Base-by-base conservation (phyloP, 2,797 vertebrate genomes). In the Pipistrellus pygmaeus region DNA sequence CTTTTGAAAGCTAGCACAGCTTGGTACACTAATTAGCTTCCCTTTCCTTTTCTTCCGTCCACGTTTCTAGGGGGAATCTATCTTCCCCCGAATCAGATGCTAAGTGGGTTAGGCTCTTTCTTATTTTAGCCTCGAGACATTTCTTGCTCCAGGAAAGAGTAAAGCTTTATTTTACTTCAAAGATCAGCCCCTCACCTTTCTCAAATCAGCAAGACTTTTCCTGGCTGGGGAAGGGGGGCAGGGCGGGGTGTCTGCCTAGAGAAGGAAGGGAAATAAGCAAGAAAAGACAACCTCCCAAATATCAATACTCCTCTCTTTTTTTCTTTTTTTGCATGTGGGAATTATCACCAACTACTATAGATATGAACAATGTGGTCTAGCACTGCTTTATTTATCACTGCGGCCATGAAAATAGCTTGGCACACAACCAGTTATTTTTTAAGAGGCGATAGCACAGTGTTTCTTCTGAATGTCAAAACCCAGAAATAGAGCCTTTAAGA, bases 401-500 rank as follows among this genome's bases (percentile, higher is more conserved):
- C 41, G 57, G 91, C 64, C 75, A 80, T 55, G 78, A 90, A 95
- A 95, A 96, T 90, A 96, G 75, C 93, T 93, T 82, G 83, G 87
- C 92, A 51, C 85, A 68, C 84, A 84, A 93, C 73, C 71, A 90
- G 91, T 96, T 94, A 95, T 90, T 97, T 97, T 97, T 88, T 88
- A 93, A 97, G 95, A 96, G 71, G 85, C n/a, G 82, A 85, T 84
- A 93, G 62, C 92, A 90, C 85, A 93, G 85, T 88, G 64, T 96
- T 90, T 97, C 95, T 92, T 68, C 4, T 96, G 94, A 94, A 95
- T 95, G 93, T 87, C 30, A 60, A 91, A 91, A 85, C 88, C 73
- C 85, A 95, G 95, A 96, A 97, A 95, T 96, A 96, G 96, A 95
- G 46, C 55, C 51, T 95, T 85, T 88, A 91, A 92, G 87, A 85